Percentiles rank a stretch among this genome's conserved stretches.
Evolutionary conservation across 2,797 vertebrate species (phyloP).

Genomic region (Fratercula arctica): DNA sequence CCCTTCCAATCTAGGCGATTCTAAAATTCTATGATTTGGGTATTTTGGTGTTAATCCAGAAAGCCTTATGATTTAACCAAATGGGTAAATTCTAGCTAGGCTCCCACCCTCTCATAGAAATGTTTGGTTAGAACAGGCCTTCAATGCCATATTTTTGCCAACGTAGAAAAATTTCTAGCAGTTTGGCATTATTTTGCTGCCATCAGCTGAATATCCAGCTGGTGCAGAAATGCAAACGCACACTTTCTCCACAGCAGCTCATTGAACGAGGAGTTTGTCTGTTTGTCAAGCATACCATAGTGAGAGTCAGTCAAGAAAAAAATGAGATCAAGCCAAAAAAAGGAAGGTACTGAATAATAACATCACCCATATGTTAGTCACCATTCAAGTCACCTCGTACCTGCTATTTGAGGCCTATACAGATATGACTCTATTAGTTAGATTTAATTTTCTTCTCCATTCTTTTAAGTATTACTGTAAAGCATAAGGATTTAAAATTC

Average conservation of each 20-base stretch:
- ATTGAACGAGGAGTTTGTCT: not conserved
- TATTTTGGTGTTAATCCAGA: not conserved
- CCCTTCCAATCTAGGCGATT: too few relatives aligned
- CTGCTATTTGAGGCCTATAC: not conserved
- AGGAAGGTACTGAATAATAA: not conserved
- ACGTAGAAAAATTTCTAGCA: not conserved
- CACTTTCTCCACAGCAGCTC: not conserved
- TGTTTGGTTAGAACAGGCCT: not conserved
- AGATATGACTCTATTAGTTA: not conserved
- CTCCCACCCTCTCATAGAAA: not conserved
- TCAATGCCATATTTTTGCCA: not conserved
- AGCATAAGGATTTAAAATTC: not conserved
- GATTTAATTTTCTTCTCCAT: not conserved
- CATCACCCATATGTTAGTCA: not conserved
- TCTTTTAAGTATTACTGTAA: not conserved
- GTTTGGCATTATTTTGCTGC: not conserved
- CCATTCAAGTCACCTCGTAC: not conserved
- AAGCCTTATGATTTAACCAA: not conserved
- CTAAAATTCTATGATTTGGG: too few relatives aligned
- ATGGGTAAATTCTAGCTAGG: not conserved
- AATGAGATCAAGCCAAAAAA: not conserved
- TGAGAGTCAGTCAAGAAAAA: not conserved
- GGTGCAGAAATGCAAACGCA: not conserved
- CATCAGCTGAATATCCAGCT: not conserved
- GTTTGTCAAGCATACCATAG: not conserved